Conservation (phyloP, 2,888 invertebrate species). For the Limnephilus rhombicus region DNA sequence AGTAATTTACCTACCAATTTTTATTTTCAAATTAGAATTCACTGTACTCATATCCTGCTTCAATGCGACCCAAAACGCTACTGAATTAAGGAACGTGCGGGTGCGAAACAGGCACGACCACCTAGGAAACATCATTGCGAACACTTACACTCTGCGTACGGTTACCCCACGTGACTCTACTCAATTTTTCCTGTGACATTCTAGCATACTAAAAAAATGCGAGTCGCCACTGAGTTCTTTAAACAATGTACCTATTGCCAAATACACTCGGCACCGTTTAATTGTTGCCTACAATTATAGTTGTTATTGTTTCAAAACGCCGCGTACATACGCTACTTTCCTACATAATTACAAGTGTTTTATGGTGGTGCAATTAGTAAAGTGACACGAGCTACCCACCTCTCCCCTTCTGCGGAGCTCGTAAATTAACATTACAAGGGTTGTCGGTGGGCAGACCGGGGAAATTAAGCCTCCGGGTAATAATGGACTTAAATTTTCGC, state of each 20-base stretch:
- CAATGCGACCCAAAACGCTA: too few species aligned
- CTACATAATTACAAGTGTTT: constrained; percentile 39
- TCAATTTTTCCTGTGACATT: too few species aligned
- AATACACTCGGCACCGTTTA: background rate
- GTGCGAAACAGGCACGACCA: too few species aligned
- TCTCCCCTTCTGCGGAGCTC: background rate
- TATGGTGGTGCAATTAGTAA: constrained; percentile 45
- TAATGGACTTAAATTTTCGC: background rate
- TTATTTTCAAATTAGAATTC: too few species aligned
- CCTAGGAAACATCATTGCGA: too few species aligned
- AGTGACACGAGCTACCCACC: constrained; percentile 26
- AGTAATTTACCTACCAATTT: too few species aligned
- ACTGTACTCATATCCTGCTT: too few species aligned
- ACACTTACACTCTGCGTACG: too few species aligned
- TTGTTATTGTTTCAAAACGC: constrained; percentile 37
- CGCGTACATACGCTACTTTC: background rate
- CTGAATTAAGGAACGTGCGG: too few species aligned
- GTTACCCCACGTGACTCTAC: too few species aligned
- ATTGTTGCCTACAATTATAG: constrained; percentile 24
- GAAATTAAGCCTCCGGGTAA: constrained; percentile 17
- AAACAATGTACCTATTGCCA: constrained; percentile 9
- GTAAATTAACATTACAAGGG: constrained; percentile 36
- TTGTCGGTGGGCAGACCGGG: background rate
- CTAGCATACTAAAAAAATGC: background rate
- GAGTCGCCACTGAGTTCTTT: background rate